These are phyloP conservation scores for Gymnocephalus cernua DNA, from an alignment of 2,113 vertebrate species.

Conservation along the genomic window DNA sequence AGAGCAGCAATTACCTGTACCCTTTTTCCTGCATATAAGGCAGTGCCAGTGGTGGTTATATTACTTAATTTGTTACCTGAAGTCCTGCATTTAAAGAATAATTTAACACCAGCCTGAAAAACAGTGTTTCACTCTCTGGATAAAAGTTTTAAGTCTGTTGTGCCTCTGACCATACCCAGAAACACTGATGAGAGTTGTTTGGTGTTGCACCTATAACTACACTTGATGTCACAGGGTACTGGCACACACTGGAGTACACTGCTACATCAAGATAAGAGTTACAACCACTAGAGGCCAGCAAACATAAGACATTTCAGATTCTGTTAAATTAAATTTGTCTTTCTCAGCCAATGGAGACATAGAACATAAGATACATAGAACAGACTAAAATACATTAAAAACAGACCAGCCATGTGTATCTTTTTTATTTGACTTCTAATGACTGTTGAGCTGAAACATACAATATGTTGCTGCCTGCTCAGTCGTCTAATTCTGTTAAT, in stretches of 20 bases:
- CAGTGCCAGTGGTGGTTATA: constrained; percentile 1
- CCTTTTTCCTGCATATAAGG: constrained; percentile 15
- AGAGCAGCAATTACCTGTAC: constrained; percentile 28
- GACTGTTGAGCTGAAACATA: too few species aligned
- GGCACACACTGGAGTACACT: background rate
- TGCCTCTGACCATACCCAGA: background rate
- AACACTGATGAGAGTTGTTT: background rate
- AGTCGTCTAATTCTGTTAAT: background rate
- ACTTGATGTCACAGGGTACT: background rate
- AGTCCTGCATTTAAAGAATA: background rate
- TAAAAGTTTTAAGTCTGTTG: background rate
- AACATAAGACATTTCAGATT: background rate
- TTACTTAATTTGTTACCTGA: background rate
- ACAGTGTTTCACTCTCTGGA: constrained; percentile 5
- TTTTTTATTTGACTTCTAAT: background rate
- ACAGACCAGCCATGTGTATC: too few species aligned
- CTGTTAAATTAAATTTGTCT: background rate
- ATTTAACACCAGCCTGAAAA: background rate
- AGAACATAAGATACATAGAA: background rate
- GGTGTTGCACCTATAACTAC: background rate
- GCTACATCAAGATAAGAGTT: background rate
- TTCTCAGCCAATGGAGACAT: background rate
- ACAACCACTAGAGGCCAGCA: background rate
- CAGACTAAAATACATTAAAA: background rate
- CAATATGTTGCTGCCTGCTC: background rate